Conservation (phyloP, 2,797 vertebrate species). For the Lutjanus argentimaculatus region DNA sequence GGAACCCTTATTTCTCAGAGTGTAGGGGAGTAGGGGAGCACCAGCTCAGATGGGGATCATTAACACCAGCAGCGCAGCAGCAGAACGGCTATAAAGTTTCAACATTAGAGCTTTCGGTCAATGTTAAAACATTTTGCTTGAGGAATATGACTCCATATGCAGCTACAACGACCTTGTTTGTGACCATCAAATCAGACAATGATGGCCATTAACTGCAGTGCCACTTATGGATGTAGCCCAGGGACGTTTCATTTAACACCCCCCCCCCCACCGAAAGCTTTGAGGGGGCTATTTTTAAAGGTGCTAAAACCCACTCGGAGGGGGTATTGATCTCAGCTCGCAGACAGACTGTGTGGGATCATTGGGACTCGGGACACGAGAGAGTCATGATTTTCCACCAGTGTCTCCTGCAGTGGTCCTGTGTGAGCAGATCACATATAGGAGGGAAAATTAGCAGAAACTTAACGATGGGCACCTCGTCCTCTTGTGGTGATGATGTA, state of each 20-base stretch:
- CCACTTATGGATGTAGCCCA: constrained; percentile 42
- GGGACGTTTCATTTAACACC: constrained; percentile 59
- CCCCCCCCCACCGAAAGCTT: constrained; percentile 27
- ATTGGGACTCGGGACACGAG: constrained; percentile 51
- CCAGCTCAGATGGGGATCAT: constrained; percentile 10
- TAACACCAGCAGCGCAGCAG: constrained; percentile 42
- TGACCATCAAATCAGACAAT: constrained; percentile 58
- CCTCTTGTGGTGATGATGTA: constrained; percentile 22
- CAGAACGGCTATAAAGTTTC: constrained; percentile 49
- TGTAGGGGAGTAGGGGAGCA: constrained; percentile 7
- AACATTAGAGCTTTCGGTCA: constrained; percentile 56
- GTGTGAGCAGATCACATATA: constrained; percentile 55
- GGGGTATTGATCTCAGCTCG: constrained; percentile 73
- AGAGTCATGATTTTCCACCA: constrained; percentile 60
- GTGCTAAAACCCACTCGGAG: constrained; percentile 67
- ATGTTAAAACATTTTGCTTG: constrained; percentile 54
- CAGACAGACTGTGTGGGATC: constrained; percentile 59
- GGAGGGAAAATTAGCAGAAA: constrained; percentile 5
- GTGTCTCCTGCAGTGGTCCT: constrained; percentile 45
- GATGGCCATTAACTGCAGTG: constrained; percentile 48
- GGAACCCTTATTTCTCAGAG: too few species aligned
- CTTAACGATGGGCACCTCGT: constrained; percentile 14
- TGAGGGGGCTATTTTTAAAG: constrained; percentile 61
- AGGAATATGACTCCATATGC: constrained; percentile 55
- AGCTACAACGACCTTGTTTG: constrained; percentile 65